Evolutionary conservation across 2,888 invertebrate species (phyloP).

Genomic region (Drosophila nigricruria): DNA sequence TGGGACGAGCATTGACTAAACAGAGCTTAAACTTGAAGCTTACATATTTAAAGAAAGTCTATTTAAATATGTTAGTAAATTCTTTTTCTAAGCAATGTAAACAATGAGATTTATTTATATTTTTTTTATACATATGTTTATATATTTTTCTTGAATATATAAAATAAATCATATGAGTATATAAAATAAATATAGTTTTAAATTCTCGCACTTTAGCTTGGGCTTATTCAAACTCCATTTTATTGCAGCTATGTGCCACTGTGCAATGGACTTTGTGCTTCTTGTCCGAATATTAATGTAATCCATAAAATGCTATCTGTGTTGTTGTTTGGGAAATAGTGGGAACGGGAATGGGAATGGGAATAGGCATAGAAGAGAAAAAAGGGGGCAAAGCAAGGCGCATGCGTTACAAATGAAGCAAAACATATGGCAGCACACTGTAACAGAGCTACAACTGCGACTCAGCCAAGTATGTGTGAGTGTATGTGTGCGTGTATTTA

Average conservation of each 20-base stretch:
- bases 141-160: background rate
- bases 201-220: background rate
- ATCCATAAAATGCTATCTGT: conserved; percentile 62
- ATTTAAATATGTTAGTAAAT: background rate
- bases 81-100: no score
- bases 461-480: conserved; percentile 6
- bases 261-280: conserved; percentile 44
- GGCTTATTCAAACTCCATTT: background rate
- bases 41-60: background rate
- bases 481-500: conserved; percentile 31
- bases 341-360: conserved; percentile 19
- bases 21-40: background rate
- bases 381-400: conserved; percentile 36
- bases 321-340: conserved; percentile 43
- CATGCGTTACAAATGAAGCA: conserved; percentile 48
- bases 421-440: conserved; percentile 48
- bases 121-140: no score
- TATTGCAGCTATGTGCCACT: conserved; percentile 43
- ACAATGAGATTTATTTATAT: no score
- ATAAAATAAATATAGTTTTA: background rate
- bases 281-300: conserved; percentile 58
- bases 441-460: conserved; percentile 21
- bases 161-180: background rate
- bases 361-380: conserved; percentile 14
- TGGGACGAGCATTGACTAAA: conserved; percentile 8